Evolutionary conservation across 1,140 invertebrate species (phyloP), one percentile per base, ranked within the genome.

Genomic region (Wiebesia pumilae): DNA sequence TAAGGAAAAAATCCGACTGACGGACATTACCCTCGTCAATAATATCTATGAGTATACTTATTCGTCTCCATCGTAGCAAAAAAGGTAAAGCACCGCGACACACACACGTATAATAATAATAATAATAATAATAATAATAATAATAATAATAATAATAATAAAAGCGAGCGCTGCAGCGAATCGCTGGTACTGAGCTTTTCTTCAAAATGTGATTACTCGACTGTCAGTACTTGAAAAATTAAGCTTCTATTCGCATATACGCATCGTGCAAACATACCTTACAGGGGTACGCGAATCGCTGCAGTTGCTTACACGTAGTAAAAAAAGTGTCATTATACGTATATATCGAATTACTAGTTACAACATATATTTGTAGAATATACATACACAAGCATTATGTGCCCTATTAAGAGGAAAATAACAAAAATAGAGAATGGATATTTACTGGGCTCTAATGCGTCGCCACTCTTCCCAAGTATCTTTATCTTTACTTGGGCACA

Each of bases 331-430:
- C 47, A 19, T 62, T 54, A 54, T 54, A 84, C 40, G 33, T 84
- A 87, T 71, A 90, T 90, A 92, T 91, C 91, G 88, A 90, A 92
- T 92, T 92, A 91, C 91, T 93, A 93, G 90, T 91, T 90, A 93
- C 93, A 93, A 93, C 92, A 93, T 93, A 93, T 58, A 85, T 81
- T 79, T 85, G 40, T 85, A 69, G 47, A 93, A 92, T 93, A 93
- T 93, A 94, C 93, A 93, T 93, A 94, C 92, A 93, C 92, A 94
- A 93, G 92, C 92, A 93, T 93, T 92, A 90, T 92, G 92, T 92
- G 92, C 91, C 92, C 90, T 90, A 93, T 90, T 88, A 90, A 93
- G 90, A 91, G 88, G 90, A 89, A 84, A 79, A 62, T 40, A 65
- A 71, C 3, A 71, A 89, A 89, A 91, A 90, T 82, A 87, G 89